phyloP scores from a whole-genome alignment of 2,113 vertebrate genomes.

The Neotragus pygmaeus region DNA sequence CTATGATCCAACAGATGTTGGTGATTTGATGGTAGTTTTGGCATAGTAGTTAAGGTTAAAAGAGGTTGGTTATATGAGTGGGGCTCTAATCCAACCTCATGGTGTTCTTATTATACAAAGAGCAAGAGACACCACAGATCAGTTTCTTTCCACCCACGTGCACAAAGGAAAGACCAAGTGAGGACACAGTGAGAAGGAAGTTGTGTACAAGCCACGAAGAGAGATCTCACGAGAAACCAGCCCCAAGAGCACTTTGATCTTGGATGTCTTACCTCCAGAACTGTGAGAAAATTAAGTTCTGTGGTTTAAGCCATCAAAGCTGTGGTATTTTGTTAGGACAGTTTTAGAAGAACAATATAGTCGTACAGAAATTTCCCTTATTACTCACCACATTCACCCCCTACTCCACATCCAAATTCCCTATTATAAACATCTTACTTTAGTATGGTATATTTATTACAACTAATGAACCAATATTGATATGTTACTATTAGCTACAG shows the following conservation, averaged over 20 bases:
- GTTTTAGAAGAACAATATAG: not conserved
- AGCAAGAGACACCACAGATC: not conserved
- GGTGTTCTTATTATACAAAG: not conserved
- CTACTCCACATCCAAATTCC: not conserved
- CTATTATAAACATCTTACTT: not conserved
- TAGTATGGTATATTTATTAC: not conserved
- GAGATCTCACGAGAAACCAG: not conserved
- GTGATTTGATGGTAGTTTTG: not conserved
- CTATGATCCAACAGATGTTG: not conserved
- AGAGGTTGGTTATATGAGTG: not conserved
- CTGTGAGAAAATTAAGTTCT: constrained; percentile 15
- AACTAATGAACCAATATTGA: not conserved
- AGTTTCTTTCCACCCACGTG: not conserved
- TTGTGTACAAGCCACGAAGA: not conserved
- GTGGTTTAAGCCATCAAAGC: not conserved
- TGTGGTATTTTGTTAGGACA: not conserved
- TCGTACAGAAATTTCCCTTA: not conserved
- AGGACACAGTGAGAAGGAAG: not conserved
- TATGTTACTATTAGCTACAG: not conserved
- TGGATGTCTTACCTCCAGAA: not conserved
- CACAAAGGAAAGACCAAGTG: not conserved
- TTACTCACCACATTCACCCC: not conserved
- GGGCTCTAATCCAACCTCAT: not conserved
- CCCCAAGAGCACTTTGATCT: not conserved
- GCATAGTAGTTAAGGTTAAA: not conserved